Percentiles rank a stretch among this genome's conserved stretches.
These are phyloP conservation scores for Saguinus midas DNA, from an alignment of 2,113 vertebrate genomes.

Conservation along the genomic window DNA sequence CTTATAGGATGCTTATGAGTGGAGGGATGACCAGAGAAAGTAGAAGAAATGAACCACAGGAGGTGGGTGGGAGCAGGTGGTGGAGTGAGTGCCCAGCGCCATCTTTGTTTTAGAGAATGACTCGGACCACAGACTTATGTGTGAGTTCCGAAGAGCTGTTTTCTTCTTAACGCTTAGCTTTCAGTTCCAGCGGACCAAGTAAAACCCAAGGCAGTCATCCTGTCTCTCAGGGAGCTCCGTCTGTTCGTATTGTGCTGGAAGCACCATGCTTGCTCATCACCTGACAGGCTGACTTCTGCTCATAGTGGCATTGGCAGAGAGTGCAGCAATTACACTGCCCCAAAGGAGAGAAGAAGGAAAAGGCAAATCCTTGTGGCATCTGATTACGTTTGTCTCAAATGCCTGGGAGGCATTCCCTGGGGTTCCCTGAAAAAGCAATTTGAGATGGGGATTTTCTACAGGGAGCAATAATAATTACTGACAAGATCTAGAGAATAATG, in stretches of 20 bases:
- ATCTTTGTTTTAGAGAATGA: background rate
- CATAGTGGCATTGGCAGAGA: too few species aligned
- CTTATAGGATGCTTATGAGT: background rate
- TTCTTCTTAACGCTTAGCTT: background rate
- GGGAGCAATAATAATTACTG: background rate
- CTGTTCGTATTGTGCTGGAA: background rate
- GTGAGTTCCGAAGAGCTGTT: background rate
- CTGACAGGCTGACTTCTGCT: background rate
- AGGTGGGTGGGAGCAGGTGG: accelerated
- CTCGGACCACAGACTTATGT: background rate
- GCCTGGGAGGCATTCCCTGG: background rate
- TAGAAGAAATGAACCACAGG: background rate
- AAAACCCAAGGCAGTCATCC: background rate
- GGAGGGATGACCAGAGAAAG: background rate
- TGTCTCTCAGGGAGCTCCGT: too few species aligned
- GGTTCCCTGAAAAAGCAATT: background rate
- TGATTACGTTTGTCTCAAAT: background rate
- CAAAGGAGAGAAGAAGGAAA: background rate
- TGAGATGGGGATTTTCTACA: background rate
- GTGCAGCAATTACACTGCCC: accelerated
- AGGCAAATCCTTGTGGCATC: background rate
- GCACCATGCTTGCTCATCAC: too few species aligned
- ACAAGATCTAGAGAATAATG: background rate
- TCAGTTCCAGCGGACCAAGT: background rate
- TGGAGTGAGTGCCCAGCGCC: accelerated